Conservation (phyloP, 1,140 invertebrate species). For the Atta texana region DNA sequence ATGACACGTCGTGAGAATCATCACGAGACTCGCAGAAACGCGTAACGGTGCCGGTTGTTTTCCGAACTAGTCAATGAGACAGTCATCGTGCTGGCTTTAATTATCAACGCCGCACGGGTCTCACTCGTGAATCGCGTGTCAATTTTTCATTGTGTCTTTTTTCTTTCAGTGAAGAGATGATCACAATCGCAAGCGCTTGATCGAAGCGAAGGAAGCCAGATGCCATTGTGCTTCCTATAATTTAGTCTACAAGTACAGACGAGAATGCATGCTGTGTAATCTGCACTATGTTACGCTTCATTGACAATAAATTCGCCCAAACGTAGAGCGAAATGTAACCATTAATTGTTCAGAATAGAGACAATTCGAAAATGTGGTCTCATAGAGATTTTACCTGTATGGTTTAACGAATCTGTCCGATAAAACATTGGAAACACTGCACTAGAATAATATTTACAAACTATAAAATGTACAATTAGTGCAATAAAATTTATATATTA, state of each 20-base stretch:
- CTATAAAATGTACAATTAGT: background rate
- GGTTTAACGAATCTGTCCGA: background rate
- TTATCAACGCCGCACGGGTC: background rate
- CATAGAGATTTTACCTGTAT: slow-evolving; percentile 19
- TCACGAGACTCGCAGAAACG: slow-evolving; percentile 51
- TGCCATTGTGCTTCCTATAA: slow-evolving; percentile 66
- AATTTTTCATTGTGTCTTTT: slow-evolving; percentile 29
- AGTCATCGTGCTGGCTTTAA: slow-evolving; percentile 35
- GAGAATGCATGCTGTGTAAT: background rate
- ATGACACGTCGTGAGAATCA: slow-evolving; percentile 22
- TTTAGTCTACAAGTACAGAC: slow-evolving; percentile 40
- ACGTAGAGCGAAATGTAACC: background rate
- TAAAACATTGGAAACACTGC: background rate
- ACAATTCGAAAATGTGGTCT: slow-evolving; percentile 19
- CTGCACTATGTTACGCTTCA: slow-evolving; percentile 38
- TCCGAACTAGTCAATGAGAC: slow-evolving; percentile 54
- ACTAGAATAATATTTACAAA: slow-evolving; percentile 3
- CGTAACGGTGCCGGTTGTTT: slow-evolving; percentile 69
- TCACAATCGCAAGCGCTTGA: slow-evolving; percentile 52
- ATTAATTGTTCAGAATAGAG: slow-evolving; percentile 43
- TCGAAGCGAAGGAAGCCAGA: slow-evolving; percentile 48
- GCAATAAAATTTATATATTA: background rate
- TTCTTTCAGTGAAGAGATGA: slow-evolving; percentile 7
- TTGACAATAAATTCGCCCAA: slow-evolving; percentile 49
- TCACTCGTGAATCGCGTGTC: slow-evolving; percentile 23